phyloP scores from a whole-genome alignment of 2,888 invertebrate genomes.

The Patella caerulea region DNA sequence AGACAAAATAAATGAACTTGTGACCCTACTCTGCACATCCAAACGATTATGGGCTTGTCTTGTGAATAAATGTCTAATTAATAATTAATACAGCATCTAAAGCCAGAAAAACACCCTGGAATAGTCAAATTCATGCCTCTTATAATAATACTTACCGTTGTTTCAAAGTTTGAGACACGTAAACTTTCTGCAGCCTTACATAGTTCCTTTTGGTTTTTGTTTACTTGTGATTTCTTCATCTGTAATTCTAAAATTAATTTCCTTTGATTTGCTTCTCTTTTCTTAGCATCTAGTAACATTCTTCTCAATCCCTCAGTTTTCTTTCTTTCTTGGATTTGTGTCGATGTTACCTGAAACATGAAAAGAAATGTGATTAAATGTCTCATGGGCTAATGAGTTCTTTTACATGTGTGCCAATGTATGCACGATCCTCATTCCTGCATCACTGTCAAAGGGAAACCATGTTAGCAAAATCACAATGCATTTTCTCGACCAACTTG shows the following conservation, averaged over 20 bases:
- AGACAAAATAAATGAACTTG: too few species aligned
- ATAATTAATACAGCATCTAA: too few species aligned
- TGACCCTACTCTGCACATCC: too few species aligned
- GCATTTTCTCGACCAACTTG: too few species aligned
- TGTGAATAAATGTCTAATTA: too few species aligned
- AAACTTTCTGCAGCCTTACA: constrained; percentile 43
- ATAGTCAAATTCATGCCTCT: too few species aligned
- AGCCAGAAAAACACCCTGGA: too few species aligned
- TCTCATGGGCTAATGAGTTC: neutral
- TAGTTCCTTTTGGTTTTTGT: constrained; percentile 42
- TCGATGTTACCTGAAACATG: constrained; percentile 24
- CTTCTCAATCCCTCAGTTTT: constrained; percentile 28
- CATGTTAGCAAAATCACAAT: too few species aligned
- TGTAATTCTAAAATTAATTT: constrained; percentile 46
- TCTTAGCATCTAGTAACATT: constrained; percentile 31
- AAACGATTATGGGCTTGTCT: too few species aligned
- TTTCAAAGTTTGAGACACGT: constrained; percentile 27
- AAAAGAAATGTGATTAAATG: neutral
- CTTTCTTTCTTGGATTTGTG: constrained; percentile 18
- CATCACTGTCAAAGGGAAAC: too few species aligned
- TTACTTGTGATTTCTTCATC: constrained; percentile 43
- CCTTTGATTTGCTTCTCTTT: constrained; percentile 40
- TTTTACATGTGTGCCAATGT: too few species aligned
- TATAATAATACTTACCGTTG: constrained; percentile 28
- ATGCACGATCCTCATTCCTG: too few species aligned